phyloP scores from a whole-genome alignment of 2,797 vertebrate genomes.

The Mus caroli region DNA sequence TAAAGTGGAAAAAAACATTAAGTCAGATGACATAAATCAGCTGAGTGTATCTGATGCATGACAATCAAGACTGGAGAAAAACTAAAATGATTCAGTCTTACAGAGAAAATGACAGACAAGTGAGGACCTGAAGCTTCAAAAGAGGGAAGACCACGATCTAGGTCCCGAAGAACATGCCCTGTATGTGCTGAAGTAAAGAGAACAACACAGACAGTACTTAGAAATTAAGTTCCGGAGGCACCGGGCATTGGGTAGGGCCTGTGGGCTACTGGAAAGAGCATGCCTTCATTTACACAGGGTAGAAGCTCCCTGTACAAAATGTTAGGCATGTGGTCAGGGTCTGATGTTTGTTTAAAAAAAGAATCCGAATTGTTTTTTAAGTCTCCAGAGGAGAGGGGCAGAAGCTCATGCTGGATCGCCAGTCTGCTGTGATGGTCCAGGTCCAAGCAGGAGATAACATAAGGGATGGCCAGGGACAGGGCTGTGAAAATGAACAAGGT shows the following conservation, averaged over 20 bases:
- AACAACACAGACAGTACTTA: not conserved
- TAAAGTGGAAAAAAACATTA: not conserved
- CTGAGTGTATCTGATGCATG: not conserved
- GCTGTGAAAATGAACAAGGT: slow-evolving; percentile 36
- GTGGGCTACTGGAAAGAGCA: not conserved
- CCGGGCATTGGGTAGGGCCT: not conserved
- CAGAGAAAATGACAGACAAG: slow-evolving; percentile 7
- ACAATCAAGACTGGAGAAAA: slow-evolving; percentile 15
- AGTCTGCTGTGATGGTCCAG: not conserved
- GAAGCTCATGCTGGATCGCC: not conserved
- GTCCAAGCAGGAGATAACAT: not conserved
- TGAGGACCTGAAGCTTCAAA: not conserved
- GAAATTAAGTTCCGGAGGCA: not conserved
- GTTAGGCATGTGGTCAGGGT: not conserved
- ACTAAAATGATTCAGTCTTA: not conserved
- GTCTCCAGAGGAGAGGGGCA: not conserved
- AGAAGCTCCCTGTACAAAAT: not conserved
- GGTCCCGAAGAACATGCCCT: not conserved
- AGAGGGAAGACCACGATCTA: not conserved
- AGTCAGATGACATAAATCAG: slow-evolving; percentile 27
- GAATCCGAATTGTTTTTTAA: not conserved
- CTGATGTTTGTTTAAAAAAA: not conserved
- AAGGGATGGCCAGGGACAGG: not conserved
- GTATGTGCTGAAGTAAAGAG: not conserved
- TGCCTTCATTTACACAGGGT: not conserved